Evolutionary conservation across 2,113 vertebrate genomes (phyloP), one percentile per base, ranked within the genome.

Genomic region (Calyptommatus sinebrachiatus): DNA sequence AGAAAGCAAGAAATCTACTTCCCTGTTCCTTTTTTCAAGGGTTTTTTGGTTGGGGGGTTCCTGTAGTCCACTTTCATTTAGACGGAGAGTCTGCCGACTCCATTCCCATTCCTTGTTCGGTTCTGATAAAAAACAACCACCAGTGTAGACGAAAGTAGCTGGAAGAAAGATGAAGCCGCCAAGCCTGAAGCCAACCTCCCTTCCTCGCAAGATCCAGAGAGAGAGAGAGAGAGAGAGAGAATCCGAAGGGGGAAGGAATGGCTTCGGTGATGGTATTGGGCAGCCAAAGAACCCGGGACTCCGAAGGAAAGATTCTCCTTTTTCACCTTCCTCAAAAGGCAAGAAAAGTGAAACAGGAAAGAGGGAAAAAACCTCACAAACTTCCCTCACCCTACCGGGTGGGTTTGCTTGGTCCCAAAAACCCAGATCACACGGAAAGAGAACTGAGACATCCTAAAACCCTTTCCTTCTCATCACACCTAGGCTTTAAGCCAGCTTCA

Each of bases 11-110:
- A 50, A 14, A 50, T 50, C 8, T 2, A 8, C 12, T 50, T 7
- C 22, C 24, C 18, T 5, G 24, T 18, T 10, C 12, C 8, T 20
- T 41, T 48, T 73, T 57, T n/a, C 73, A 63, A 22, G 11, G 16
- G 22, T 45, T 62, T n/a, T 62, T 57, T 63, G 53, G 20, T 60
- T 21, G 9, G 8, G 70, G n/a, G 48, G 0, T 4, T 26, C 8
- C 28, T 60, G 77, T n/a, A n/a, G n/a, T 29, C 71, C 61, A 14
- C 88, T 90, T 88, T 68, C 78, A 72, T 73, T 82, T 77, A 53
- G 45, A 82, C 82, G 21, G 5, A 48, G n/a, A 53, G 24, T 20
- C 26, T 28, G 10, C 2, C 14, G 16, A 12, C 24, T 20, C 76
- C 16, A 31, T 53, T 77, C 53, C 65, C 76, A 31, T 68, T 68